Evolutionary conservation across 2,797 vertebrate species (phyloP).

Genomic region (Mycteria americana): DNA sequence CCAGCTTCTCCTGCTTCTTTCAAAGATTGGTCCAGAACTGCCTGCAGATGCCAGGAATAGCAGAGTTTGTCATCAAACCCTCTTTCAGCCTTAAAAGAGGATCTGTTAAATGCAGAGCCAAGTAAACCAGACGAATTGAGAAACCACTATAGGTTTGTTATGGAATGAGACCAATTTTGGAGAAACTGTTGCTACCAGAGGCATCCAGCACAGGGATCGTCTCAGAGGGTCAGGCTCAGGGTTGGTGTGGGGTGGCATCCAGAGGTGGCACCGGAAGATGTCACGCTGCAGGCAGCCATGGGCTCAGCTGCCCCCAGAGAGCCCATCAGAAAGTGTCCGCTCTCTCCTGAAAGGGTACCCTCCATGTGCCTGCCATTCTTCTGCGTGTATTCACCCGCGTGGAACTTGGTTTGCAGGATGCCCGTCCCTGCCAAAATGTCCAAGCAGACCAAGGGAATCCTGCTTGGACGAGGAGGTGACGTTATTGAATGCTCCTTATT

Average conservation of each 20-base stretch:
- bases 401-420: background rate
- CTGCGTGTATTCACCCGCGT: background rate
- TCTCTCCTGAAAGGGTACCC: background rate
- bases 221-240: background rate
- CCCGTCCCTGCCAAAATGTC: background rate
- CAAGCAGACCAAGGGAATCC: background rate
- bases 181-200: background rate
- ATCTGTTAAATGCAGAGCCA: background rate
- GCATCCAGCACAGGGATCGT: background rate
- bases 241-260: background rate
- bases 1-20: background rate
- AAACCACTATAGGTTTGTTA: background rate
- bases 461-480: background rate
- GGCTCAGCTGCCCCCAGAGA: background rate
- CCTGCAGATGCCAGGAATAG: background rate
- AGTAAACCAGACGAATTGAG: background rate
- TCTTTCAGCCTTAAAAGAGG: background rate
- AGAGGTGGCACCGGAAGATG: background rate
- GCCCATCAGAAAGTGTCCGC: background rate
- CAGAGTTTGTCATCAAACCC: background rate
- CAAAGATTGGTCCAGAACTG: background rate
- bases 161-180: background rate
- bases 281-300: background rate
- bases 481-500: background rate
- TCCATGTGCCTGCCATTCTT: background rate